Evolutionary conservation across 1,140 invertebrate species (phyloP).

Genomic region (Polypedilum vanderplanki): DNA sequence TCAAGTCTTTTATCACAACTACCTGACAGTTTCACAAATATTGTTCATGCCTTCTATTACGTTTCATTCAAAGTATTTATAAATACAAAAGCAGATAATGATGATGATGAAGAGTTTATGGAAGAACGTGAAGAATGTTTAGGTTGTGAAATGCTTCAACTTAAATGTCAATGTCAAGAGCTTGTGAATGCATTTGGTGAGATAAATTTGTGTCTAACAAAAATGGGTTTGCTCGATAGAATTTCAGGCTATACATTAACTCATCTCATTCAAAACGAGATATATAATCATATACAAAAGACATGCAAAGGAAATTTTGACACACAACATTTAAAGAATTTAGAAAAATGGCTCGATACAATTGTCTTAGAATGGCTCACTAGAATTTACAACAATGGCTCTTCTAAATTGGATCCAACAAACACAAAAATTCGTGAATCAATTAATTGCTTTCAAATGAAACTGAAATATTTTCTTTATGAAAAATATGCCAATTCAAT

Average conservation of each 20-base stretch:
- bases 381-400: constrained; percentile 63
- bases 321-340: constrained; percentile 59
- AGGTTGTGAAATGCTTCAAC: constrained; percentile 63
- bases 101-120: constrained; percentile 45
- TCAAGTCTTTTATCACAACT: constrained; percentile 63
- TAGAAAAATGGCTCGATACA: constrained; percentile 77
- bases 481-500: constrained; percentile 81
- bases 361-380: constrained; percentile 77
- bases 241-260: constrained; percentile 74
- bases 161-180: constrained; percentile 64
- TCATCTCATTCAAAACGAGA: constrained; percentile 69
- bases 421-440: constrained; percentile 50
- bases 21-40: constrained; percentile 57
- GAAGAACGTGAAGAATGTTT: constrained; percentile 56
- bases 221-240: constrained; percentile 70
- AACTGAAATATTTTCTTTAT: constrained; percentile 78
- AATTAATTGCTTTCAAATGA: constrained; percentile 63
- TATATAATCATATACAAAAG: constrained; percentile 69
- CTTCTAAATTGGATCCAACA: constrained; percentile 48
- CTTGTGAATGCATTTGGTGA: constrained; percentile 70
- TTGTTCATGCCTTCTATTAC: constrained; percentile 69
- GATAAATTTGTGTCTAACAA: constrained; percentile 65
- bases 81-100: constrained; percentile 39
- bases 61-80: constrained; percentile 67
- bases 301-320: constrained; percentile 79